Base-by-base conservation (phyloP, 2,797 vertebrate species). In the Phoebastria nigripes region DNA sequence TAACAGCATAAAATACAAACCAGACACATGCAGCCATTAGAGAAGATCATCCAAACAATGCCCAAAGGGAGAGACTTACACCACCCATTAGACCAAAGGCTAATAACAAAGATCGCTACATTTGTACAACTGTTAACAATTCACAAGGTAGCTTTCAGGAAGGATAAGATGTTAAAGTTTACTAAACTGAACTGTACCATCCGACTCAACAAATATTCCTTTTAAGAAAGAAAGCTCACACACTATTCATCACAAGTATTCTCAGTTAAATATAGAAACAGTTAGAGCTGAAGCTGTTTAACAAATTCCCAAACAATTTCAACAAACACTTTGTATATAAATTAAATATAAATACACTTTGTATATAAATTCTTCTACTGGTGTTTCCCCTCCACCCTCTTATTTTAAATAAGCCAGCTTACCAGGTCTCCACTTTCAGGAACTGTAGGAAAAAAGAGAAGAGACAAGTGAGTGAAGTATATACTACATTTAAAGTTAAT, bases 371-470 rank as follows among this genome's bases (percentile, higher is more conserved):
- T 37, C 31, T 84, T 76, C 28, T 58, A 69, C 15, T 41, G 12
- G 26, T n/a, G 17, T 18, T 59, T 33, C 31, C 44, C 59, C 4
- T 12, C 16, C 24, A 70, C 8, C 12, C 14, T 12, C 1, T 21
- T n/a, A 74, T 47, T 92, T 89, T 17, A 92, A 84, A 28, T 39
- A 89, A 70, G 41, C n/a, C 49, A 70, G 98, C 99, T 99, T 96
- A 99, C 99, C 99, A 99, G 78, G 35, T 99, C 99, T 96, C 99
- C 99, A 92, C 94, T 99, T 97, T 99, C 99, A 89, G 99, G 99
- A 97, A 99, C 99, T 99, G 98, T 15, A 97, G 78, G 7, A 83
- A 90, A 46, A 97, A 42, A 89, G 37, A 90, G 16, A 92, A 86
- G 33, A 42, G 96, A 89, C 33, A 82, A 77, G 44, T 95, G 33